Conservation (phyloP, 1,140 invertebrate species). For the Zaprionus gabonicus region DNA sequence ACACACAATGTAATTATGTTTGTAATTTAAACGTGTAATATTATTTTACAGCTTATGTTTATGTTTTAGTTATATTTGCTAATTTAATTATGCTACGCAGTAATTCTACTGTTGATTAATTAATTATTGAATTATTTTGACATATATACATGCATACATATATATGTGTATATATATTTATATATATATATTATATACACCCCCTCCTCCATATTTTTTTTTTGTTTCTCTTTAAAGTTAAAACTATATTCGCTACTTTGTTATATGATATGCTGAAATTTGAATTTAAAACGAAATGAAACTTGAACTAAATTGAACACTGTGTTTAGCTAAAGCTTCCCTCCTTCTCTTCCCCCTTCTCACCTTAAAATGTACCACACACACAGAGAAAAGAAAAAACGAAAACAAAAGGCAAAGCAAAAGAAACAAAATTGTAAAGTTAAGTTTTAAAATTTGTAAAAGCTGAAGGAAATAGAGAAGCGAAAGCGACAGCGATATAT, state of each 20-base stretch:
- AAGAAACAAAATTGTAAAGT: conserved; percentile 23
- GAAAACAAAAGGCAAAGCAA: conserved; percentile 8
- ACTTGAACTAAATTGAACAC: neutral
- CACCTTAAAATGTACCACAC: neutral
- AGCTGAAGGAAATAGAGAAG: conserved; percentile 15
- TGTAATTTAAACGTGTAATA: conserved; percentile 77
- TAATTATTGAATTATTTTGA: conserved; percentile 35
- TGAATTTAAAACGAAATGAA: conserved; percentile 39
- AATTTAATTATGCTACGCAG: conserved; percentile 64
- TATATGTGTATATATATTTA: neutral
- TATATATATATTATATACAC: neutral
- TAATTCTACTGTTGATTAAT: conserved; percentile 42
- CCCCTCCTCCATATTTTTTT: conserved; percentile 7
- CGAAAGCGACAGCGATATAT: conserved; percentile 20
- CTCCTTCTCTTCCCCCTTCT: conserved; percentile 12
- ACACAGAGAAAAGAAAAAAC: neutral
- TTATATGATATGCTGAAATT: conserved; percentile 36
- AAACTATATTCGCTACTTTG: conserved; percentile 23
- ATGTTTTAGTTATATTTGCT: conserved; percentile 69
- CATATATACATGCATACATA: conserved; percentile 15
- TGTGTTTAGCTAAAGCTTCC: conserved; percentile 26
- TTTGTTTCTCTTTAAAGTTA: neutral
- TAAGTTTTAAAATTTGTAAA: conserved; percentile 52
- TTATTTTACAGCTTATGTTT: conserved; percentile 75
- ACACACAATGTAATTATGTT: conserved; percentile 78